Evolutionary conservation across 2,797 vertebrate species (phyloP).

Genomic region (Tadarida brasiliensis): DNA sequence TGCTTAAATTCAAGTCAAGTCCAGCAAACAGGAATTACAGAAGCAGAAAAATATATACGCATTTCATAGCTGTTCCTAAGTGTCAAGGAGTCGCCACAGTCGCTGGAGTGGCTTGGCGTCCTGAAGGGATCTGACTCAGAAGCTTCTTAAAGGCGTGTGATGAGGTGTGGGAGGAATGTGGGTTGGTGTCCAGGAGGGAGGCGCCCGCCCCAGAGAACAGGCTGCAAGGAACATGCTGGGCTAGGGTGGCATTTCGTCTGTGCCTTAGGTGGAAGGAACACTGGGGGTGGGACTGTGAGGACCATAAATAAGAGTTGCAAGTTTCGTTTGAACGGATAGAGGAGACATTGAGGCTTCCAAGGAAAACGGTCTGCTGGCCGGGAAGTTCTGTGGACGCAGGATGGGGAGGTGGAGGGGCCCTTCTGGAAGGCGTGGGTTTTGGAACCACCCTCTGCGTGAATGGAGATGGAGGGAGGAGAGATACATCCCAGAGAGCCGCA

Average conservation of each 20-base stretch:
- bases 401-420: rapidly evolving
- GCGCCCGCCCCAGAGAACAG: neutral
- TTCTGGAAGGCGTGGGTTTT: neutral
- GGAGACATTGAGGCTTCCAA: neutral
- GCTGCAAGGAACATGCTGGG: rapidly evolving
- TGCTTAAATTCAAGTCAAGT: neutral
- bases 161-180: neutral
- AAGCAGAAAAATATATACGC: neutral
- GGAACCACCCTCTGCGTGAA: neutral
- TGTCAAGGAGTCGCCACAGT: neutral
- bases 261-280: rapidly evolving
- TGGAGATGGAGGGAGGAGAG: neutral
- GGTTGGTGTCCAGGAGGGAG: neutral
- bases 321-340: neutral
- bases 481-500: neutral
- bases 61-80: neutral
- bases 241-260: rapidly evolving
- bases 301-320: rapidly evolving
- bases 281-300: neutral
- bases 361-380: neutral
- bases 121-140: neutral
- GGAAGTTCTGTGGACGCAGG: neutral
- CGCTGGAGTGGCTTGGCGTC: neutral
- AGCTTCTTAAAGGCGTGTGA: neutral
- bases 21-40: neutral